Base-by-base conservation (phyloP, 2,888 invertebrate genomes). In the Molorchus minor region DNA sequence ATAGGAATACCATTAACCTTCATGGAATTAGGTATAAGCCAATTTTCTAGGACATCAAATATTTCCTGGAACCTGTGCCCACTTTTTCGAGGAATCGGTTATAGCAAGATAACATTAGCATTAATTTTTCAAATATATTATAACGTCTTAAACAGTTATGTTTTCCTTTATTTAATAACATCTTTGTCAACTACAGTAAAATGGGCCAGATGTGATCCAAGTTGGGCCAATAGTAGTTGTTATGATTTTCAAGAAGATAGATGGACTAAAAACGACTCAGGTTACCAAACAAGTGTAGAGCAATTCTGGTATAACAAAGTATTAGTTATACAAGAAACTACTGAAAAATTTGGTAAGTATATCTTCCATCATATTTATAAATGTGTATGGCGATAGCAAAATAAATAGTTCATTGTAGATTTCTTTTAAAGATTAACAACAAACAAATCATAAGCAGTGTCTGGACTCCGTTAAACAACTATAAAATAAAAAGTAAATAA, bases 1-100 rank as follows among this genome's bases (percentile, higher is more conserved):
- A 41, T 62, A 21, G 62, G 62, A 33, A 51, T 62, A 51, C 62
- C 62, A 15, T 17, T 62, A 40, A 60, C 54, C 19, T 43, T 56
- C 13, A 35, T 57, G 20, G 62, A 62, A 53, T 21, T 62, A 38
- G 45, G 57, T 5, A 19, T 62, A 7, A 55, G 62, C 36, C 62
- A 62, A 15, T 62, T 57, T 33, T 62, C 62, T 1, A 40, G 36
- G 4, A 56, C 56, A 35, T 62, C 62, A 8, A 41, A 44, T 17
- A 44, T 30, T 30, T 57, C 46, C 0, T 62, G 62, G 62, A 57
- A 59, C 30, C 38, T 62, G 1, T 62, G 62, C 25, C 59, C 62
- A 10, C 43, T 60, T 20, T 62, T 62, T 43, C 8, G 36, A 43
- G 56, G 56, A 15, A 43, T 56, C 20, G 49, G 49, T 3, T 56